Base-by-base conservation (phyloP, 2,797 vertebrate species). In the Sebastes iracundus region DNA sequence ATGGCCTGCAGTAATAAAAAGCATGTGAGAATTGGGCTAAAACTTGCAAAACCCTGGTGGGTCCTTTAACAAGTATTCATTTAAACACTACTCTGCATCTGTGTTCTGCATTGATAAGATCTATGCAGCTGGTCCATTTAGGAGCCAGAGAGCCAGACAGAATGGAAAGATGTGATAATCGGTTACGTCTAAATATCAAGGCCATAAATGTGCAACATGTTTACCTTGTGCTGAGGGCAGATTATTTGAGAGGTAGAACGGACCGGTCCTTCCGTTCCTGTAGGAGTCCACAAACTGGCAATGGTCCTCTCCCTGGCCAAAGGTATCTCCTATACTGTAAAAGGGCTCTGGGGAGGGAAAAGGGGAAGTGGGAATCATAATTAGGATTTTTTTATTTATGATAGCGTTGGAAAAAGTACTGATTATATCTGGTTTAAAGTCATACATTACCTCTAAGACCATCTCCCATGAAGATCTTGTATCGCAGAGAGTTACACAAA, bases 231-330 rank as follows among this genome's bases (percentile, higher is more conserved):
- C 97, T 67, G 95, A 91, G 69, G 98, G 97, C 83, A 99, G 92
- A 77, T 92, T 93, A 85, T 95, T 95, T 59, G 97, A 91, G 2
- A 97, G 96, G 0, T 96, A 94, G 73, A 96, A 94, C 18, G 97
- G 97, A 76, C 98, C 98, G 0, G 99, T 99, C 93, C 98, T 97
- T 90, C 98, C 99, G 1, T 99, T 98, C 82, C 97, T 92, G 89
- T 99, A 96, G 16, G 99, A 99, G 94, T 99, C 99, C 88, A 99
- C 99, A 94, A 99, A 99, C 77, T 99, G 99, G 88, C 99, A 99
- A 77, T 99, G 99, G 93, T 99, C 99, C 83, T 99, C 99, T 0
- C 98, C 97, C 88, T 97, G 95, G 65, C 98, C 99, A 92, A 96
- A 96, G 67, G 97, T 97, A 82, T 99, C 99, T 67, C 97, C 98